Conservation (phyloP, 2,797 vertebrate species). For the Myripristis jacobus region DNA sequence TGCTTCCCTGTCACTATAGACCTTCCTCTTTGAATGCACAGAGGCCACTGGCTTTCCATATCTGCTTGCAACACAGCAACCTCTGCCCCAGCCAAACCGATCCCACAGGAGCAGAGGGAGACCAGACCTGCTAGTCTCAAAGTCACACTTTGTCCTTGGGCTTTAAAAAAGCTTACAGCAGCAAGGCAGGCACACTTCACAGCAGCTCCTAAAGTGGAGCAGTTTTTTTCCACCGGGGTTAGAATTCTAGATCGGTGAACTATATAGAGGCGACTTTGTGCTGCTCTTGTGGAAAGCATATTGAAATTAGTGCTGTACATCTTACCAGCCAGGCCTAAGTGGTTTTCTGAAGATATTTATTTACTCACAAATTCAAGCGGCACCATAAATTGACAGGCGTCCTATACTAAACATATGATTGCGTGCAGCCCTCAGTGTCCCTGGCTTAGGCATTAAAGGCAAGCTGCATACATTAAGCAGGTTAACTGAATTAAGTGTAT, state of each 20-base stretch:
- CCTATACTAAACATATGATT: neutral
- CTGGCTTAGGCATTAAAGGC: neutral
- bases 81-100: slow-evolving; percentile 29
- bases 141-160: slow-evolving; percentile 54
- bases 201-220: slow-evolving; percentile 59
- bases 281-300: slow-evolving; percentile 27
- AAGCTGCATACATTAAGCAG: neutral
- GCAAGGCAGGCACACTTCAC: slow-evolving; percentile 34
- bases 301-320: slow-evolving; percentile 4
- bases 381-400: neutral
- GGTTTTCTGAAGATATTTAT: slow-evolving; percentile 6
- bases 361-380: neutral
- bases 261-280: slow-evolving; percentile 57
- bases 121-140: slow-evolving; percentile 19
- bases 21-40: slow-evolving; percentile 5
- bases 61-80: slow-evolving; percentile 27
- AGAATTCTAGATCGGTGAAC: slow-evolving; percentile 30
- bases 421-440: neutral
- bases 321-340: neutral
- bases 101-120: slow-evolving; percentile 23
- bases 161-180: slow-evolving; percentile 44
- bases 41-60: slow-evolving; percentile 16
- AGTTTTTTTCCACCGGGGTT: slow-evolving; percentile 56
- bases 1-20: slow-evolving; percentile 52
- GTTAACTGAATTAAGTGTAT: slow-evolving; percentile 5